phyloP scores from a whole-genome alignment of 2,888 invertebrate species.

The Disparrhopalites patrizii region DNA sequence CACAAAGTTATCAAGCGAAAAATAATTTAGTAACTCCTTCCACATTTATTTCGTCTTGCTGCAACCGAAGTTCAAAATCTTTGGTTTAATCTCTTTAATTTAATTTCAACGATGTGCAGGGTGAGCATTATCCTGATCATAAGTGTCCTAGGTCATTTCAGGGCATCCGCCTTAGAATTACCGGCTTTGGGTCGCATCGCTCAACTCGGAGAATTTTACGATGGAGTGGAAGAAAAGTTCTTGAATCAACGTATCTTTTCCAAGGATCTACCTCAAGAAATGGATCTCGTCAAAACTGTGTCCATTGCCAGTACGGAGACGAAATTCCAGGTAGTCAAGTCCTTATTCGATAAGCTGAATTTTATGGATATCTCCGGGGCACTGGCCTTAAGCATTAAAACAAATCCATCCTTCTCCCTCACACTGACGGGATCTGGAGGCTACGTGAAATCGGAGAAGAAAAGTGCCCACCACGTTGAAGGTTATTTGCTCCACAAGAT shows the following conservation, averaged over 20 bases:
- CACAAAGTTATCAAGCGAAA: no score
- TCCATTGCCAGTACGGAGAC: background rate
- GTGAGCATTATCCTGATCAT: no score
- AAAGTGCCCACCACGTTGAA: background rate
- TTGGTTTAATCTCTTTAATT: no score
- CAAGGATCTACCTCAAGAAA: background rate
- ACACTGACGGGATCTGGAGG: background rate
- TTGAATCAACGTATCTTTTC: background rate
- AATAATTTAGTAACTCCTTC: no score
- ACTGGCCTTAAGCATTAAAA: background rate
- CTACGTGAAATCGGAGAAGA: background rate
- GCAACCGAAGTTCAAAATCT: no score
- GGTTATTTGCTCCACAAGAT: background rate
- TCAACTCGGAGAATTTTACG: constrained; percentile 4
- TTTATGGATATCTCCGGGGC: background rate
- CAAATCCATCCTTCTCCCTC: background rate
- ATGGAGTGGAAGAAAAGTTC: background rate
- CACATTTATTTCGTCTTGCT: no score
- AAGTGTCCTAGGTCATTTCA: no score
- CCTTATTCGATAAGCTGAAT: background rate
- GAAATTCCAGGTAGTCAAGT: background rate
- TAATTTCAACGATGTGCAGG: no score
- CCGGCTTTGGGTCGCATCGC: background rate
- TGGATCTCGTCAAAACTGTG: background rate
- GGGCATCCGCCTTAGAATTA: no score